Base-by-base conservation (phyloP, 2,797 vertebrate species). In the Sphenodon punctatus region DNA sequence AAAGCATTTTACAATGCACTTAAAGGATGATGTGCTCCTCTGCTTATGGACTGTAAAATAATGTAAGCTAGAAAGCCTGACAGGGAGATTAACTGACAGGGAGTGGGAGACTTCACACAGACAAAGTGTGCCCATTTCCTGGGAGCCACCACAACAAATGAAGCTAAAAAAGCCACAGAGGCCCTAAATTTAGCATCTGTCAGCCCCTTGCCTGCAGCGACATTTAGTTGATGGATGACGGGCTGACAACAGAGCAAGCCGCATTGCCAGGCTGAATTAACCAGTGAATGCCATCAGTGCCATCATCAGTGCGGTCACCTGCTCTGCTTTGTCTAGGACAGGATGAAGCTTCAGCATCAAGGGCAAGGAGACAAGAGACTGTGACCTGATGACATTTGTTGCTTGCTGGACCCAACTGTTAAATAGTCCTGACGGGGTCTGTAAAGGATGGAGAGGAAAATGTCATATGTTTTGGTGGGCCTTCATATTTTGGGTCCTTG, bases 101-200 rank as follows among this genome's bases (percentile, higher is more conserved):
- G 46, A 30, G 32, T 14, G 53, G 13, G 23, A 51, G 32, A 30
- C 13, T n/a, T 25, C 8, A 20, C 15, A 36, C 67, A 64, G n/a
- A 78, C 7, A 58, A 25, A 71, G 79, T 74, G 11, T 4, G 59
- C 9, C 4, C 8, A 19, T 36, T 58, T 77, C 75, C 43, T 75
- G 12, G 23, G 17, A 82, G 66, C 25, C 69, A 75, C 7, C 3
- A 48, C 88, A 87, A 71, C 25, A 76, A 75, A 77, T 36, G 5
- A 73, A 70, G 25, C 70, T 64, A 39, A 55, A 71, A 72, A 58
- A 53, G 7, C 12, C 42, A 27, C n/a, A 59, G 23, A 9, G 3
- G 0, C 15, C 80, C 75, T 77, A 90, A 88, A 82, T 83, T 87
- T 91, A 84, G 8, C 19, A 76, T 61, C 51, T 63, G 68, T 42